phyloP scores from a whole-genome alignment of 2,888 invertebrate genomes.

The Pyralis farinalis region DNA sequence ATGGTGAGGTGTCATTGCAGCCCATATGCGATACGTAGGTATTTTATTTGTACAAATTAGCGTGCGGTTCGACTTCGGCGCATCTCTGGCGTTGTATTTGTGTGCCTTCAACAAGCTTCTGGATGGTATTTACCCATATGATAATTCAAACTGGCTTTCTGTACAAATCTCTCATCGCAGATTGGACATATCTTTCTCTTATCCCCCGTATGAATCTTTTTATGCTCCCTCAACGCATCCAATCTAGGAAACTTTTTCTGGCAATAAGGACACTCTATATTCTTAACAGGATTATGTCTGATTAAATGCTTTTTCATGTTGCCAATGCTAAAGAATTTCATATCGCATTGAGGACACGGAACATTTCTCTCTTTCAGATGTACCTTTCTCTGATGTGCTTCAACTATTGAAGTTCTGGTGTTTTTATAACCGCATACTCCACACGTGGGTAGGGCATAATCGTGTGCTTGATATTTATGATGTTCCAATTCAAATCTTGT shows the following conservation, averaged over 20 bases:
- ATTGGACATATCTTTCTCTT: conserved; percentile 19
- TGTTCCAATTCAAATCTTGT: neutral
- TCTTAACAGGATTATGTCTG: conserved; percentile 21
- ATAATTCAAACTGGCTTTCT: neutral
- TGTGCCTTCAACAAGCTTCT: neutral
- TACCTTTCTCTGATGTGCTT: conserved; percentile 32
- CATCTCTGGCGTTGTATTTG: no score
- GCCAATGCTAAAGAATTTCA: conserved; percentile 15
- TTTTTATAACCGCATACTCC: conserved; percentile 8
- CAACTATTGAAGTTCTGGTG: neutral
- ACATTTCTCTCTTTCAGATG: conserved; percentile 27
- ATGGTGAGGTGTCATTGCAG: no score
- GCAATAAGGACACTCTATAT: conserved; percentile 34
- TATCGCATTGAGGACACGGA: conserved; percentile 23
- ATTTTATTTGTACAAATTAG: no score
- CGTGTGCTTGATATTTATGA: conserved; percentile 1
- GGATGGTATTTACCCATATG: neutral
- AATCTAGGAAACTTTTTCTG: conserved; percentile 30
- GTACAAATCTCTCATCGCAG: conserved; percentile 14
- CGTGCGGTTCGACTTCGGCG: no score
- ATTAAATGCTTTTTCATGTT: conserved; percentile 18
- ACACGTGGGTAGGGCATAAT: conserved; percentile 1
- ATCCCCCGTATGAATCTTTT: conserved; percentile 23
- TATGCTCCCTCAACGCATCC: conserved; percentile 18
- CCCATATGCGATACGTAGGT: no score